These are phyloP conservation scores for Zaprionus davidi DNA, from an alignment of 1,140 invertebrate species.

Conservation along the genomic window DNA sequence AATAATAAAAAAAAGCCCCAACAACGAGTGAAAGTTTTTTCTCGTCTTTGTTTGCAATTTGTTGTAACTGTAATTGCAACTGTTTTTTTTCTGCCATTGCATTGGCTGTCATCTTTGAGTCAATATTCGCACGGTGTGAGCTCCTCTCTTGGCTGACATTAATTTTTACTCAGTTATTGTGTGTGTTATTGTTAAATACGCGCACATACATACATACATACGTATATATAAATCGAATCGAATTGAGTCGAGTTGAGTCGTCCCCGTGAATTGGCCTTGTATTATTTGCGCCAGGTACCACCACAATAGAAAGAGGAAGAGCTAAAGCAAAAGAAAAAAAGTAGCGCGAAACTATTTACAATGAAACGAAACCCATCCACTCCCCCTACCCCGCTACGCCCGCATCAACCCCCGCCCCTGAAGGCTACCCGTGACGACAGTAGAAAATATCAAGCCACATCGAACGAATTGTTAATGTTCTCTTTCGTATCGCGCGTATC, in stretches of 20 bases:
- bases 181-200: constrained; percentile 20
- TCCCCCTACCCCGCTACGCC: not conserved
- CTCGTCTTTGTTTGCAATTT: constrained; percentile 70
- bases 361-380: constrained; percentile 22
- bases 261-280: constrained; percentile 67
- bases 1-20: constrained; percentile 43
- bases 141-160: constrained; percentile 55
- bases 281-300: constrained; percentile 75
- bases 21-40: constrained; percentile 75
- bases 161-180: constrained; percentile 52
- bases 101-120: constrained; percentile 44
- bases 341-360: constrained; percentile 69
- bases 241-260: constrained; percentile 19
- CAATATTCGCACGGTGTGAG: constrained; percentile 58
- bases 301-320: constrained; percentile 51
- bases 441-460: constrained; percentile 53
- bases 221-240: constrained; percentile 45
- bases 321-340: constrained; percentile 39
- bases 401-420: constrained; percentile 19
- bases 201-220: constrained; percentile 18
- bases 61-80: constrained; percentile 50
- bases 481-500: constrained; percentile 17
- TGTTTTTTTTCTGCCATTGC: constrained; percentile 56
- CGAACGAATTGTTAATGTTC: constrained; percentile 40
- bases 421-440: constrained; percentile 75